Base-by-base conservation (phyloP, 2,888 invertebrate genomes). In the Scrobipalpa atriplicella region DNA sequence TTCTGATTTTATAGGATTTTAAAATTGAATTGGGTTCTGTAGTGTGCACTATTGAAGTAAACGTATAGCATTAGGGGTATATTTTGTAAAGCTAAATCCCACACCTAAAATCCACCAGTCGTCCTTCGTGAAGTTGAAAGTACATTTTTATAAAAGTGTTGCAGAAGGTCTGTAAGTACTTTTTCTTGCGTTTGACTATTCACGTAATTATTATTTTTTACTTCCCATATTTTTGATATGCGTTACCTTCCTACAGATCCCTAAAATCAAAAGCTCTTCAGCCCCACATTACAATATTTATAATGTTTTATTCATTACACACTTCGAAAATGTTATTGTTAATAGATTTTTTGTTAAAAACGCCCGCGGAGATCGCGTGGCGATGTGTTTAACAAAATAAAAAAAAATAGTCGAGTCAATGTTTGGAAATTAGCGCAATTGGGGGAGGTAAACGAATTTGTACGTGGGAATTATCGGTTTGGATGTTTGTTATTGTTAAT, bases 301-400 rank as follows among this genome's bases (percentile, higher is more conserved):
- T 71, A 83, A 89, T 89, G 85, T 89, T 84, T 87, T 86, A 90
- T 90, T 90, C 87, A 89, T 88, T 78, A 76, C 76, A 66, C 77
- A 75, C 76, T 80, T 75, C 70, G 71, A 75, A 81, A 79, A 81
- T 68, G 79, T 83, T 83, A 85, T 85, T 89, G 85, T 87, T 82
- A 80, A 78, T 75, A 73, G 67, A 56, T 66, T 66, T 73, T 78
- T 83, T 81, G 75, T 81, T 73, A 70, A 70, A 78, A 78, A 73
- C 76, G 86, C 91, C 87, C 75, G 84, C 77, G 84, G 91, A 86
- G 84, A 78, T 87, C 90, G 85, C 88, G 91, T 90, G 91, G 73
- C 86, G 47, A 70, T 72, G 76, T 81, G 80, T 84, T 82, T 79
- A 79, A 77, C 79, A 82, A 84, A 87, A 86, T 81, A 83, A 80